Base-by-base conservation (phyloP, 2,797 vertebrate genomes). In the Pseudomugil tenellus region DNA sequence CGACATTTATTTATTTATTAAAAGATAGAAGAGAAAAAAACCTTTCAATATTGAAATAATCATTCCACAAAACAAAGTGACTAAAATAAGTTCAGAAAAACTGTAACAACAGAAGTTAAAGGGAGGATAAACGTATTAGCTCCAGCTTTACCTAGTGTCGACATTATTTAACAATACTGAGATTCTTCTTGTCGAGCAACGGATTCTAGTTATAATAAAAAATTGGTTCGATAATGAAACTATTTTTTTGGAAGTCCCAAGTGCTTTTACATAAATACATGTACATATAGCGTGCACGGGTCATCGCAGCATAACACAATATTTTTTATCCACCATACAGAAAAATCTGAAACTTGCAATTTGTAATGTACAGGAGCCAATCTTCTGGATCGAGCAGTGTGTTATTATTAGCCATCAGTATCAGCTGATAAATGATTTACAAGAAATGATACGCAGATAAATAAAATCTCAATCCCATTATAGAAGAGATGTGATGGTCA, bases 1-100 rank as follows among this genome's bases (percentile, higher is more conserved):
- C 43, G n/a, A 66, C 46, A 64, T 55, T 41, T 41, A 46, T 28
- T 68, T 17, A 14, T 48, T 48, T 25, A 34, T 16, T 14, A 67
- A 32, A 41, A 31, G 28, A 39, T 26, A 12, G 5, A n/a, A n/a
- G n/a, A n/a, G n/a, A n/a, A n/a, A n/a, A 58, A 41, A 60, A 34
- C 6, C 43, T n/a, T 6, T 19, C n/a, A 29, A 64, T 10, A 13
- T 26, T 35, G 17, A 43, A 43, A 43, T 37, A 48, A 43, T 2
- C 13, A 26, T 32, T 41, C 13, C 1, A 6, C 41, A 62, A 43
- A 19, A 6, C 41, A 62, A 43, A 19, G 17, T n/a, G 17, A 43
- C 37, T 11, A 32, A 29, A 19, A 35, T 9, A 49, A 28, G 35
- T 63, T 25, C 10, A 46, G 6, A 9, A 13, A 25, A 25, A 0